Conservation (phyloP, 2,113 vertebrate genomes). For the Girardinichthys multiradiatus region DNA sequence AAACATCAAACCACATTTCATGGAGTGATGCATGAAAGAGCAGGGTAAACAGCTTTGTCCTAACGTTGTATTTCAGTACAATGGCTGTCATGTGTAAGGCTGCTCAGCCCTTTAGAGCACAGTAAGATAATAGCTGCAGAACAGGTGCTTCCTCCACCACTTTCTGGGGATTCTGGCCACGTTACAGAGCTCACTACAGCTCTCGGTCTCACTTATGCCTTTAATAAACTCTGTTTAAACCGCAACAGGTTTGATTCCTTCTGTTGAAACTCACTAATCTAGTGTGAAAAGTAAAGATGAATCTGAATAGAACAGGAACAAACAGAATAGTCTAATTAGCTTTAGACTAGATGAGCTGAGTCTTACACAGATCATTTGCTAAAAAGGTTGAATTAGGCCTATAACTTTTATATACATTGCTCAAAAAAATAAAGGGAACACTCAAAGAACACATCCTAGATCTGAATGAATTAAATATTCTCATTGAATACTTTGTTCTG, state of each 20-base stretch:
- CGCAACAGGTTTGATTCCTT: conserved; percentile 24
- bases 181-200: conserved; percentile 19
- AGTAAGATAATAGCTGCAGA: conserved; percentile 57
- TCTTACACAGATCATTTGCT: background rate
- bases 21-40: conserved; percentile 62
- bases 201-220: conserved; percentile 37
- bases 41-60: conserved; percentile 78
- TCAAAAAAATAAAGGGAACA: too few species aligned
- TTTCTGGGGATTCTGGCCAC: conserved; percentile 32
- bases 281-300: conserved; percentile 8
- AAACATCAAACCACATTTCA: conserved; percentile 57
- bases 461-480: too few species aligned
- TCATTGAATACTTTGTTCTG: too few species aligned
- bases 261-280: background rate
- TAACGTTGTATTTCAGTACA: conserved; percentile 67
- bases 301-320: background rate
- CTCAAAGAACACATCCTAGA: too few species aligned
- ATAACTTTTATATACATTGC: too few species aligned
- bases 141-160: conserved; percentile 81
- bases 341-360: too few species aligned
- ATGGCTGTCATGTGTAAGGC: conserved; percentile 69
- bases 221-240: conserved; percentile 20
- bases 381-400: background rate
- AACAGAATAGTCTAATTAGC: background rate
- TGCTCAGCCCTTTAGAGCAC: conserved; percentile 49